Conservation (phyloP, 1,140 invertebrate species). For the Lepidurus arcticus region DNA sequence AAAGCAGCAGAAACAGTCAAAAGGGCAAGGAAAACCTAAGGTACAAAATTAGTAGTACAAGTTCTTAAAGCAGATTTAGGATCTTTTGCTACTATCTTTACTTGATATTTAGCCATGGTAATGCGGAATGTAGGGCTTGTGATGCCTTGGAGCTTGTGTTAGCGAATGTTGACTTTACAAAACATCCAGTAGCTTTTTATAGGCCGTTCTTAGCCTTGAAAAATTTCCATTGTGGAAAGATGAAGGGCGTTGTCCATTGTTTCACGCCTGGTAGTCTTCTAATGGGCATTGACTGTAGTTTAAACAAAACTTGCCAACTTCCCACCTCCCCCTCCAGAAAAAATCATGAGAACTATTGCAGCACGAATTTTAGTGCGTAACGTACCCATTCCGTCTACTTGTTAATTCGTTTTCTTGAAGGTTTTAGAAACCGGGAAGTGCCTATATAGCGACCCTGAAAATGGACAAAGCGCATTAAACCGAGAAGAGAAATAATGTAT, state of each 20-base stretch:
- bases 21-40: neutral
- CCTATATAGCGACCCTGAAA: no score
- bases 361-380: no score
- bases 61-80: neutral
- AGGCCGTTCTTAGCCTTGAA: neutral
- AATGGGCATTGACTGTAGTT: neutral
- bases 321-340: neutral
- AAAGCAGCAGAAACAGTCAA: neutral
- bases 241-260: constrained; percentile 5
- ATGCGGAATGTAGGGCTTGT: neutral
- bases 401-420: no score
- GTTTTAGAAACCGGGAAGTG: no score
- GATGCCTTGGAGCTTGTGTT: neutral
- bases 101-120: neutral
- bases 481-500: no score
- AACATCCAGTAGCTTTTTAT: neutral
- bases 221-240: neutral
- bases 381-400: no score
- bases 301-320: neutral
- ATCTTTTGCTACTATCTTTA: neutral
- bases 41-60: neutral
- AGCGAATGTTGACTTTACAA: neutral
- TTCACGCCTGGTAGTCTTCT: neutral
- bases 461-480: no score
- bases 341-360: no score